Conservation (phyloP, 2,797 vertebrate species). For the Falco peregrinus region DNA sequence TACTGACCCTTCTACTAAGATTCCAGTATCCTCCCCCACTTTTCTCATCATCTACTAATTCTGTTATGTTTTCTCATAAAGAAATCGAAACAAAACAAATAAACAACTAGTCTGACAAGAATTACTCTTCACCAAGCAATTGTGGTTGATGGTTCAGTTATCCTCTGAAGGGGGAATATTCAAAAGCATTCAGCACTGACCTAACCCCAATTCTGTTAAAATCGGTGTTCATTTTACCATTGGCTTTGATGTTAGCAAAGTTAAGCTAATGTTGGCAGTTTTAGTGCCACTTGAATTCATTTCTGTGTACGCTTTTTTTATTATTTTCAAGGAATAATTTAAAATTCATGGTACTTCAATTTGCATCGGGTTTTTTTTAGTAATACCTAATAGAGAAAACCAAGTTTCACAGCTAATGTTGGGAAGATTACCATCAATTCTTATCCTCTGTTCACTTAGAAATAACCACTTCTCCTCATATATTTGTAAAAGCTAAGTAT, state of each 20-base stretch:
- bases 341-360: not conserved
- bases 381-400: not conserved
- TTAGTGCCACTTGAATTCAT: not conserved
- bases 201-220: not conserved
- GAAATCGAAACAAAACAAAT: not conserved
- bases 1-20: not conserved
- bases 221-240: not conserved
- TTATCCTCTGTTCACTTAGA: not conserved
- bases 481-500: not conserved
- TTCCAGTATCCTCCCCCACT: not conserved
- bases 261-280: not conserved
- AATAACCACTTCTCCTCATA: not conserved
- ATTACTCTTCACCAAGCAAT: constrained; percentile 5
- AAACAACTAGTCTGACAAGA: constrained; percentile 5
- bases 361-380: not conserved
- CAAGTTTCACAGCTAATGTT: not conserved
- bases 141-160: constrained; percentile 33
- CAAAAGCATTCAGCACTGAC: not conserved
- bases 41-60: constrained; percentile 15
- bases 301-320: not conserved
- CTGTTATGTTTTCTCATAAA: constrained; percentile 39
- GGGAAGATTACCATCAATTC: not conserved
- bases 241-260: not conserved
- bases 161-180: not conserved
- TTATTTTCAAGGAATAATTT: not conserved